A percentile compares a stretch with the other conserved stretches of the same genome.
Conservation (phyloP, 2,113 vertebrate species). For the Gopherus flavomarginatus region DNA sequence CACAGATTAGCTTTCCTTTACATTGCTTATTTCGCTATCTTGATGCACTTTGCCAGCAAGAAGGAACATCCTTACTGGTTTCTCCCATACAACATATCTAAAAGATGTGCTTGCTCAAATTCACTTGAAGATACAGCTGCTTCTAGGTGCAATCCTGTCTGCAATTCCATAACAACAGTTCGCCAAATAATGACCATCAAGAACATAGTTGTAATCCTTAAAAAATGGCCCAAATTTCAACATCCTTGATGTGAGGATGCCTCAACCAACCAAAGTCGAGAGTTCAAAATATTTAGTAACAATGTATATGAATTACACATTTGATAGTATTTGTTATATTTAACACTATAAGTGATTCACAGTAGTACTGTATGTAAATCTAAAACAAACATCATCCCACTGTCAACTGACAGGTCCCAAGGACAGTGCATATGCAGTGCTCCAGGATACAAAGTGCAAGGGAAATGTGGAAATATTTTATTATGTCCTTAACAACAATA, state of each 20-base stretch:
- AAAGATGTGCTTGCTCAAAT: neutral
- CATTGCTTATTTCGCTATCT: neutral
- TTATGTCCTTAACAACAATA: neutral
- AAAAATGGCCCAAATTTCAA: neutral
- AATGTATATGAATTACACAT: neutral
- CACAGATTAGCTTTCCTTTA: neutral
- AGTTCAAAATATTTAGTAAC: neutral
- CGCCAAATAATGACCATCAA: neutral
- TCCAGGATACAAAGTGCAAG: neutral
- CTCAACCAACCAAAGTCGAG: neutral
- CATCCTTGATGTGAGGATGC: neutral
- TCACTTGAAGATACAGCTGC: neutral
- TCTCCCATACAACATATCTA: neutral
- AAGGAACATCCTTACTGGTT: neutral
- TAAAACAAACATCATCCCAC: neutral
- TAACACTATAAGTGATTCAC: neutral
- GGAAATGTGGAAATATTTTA: neutral
- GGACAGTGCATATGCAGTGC: neutral
- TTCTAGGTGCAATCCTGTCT: neutral
- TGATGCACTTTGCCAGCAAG: neutral
- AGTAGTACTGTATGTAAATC: neutral
- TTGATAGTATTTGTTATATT: neutral
- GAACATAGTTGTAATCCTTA: neutral
- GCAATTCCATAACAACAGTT: neutral
- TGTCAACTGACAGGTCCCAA: neutral